These are phyloP conservation scores for Steatocranus sp. DNA, from an alignment of 2,797 vertebrate genomes.

Conservation along the genomic window DNA sequence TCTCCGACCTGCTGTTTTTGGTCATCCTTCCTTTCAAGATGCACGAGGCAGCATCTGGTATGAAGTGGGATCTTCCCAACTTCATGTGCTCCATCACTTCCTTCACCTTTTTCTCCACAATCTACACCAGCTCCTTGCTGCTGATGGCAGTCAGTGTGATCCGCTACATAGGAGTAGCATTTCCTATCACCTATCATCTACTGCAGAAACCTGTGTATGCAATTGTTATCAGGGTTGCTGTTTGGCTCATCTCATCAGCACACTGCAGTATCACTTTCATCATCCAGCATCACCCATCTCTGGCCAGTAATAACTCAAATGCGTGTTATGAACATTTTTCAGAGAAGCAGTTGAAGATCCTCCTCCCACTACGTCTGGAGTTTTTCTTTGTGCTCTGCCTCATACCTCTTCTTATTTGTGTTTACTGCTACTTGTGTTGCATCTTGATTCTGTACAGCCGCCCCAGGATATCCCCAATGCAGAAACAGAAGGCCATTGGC, in stretches of 20 bases:
- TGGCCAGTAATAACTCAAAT: not conserved
- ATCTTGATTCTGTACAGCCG: slow-evolving; percentile 71
- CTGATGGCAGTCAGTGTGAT: slow-evolving; percentile 80
- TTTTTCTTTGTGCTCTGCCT: slow-evolving; percentile 75
- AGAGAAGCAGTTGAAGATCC: not conserved
- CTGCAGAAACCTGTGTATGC: slow-evolving; percentile 47
- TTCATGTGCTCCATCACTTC: not conserved
- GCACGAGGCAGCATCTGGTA: not conserved
- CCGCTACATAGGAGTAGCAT: slow-evolving; percentile 76
- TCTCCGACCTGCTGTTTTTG: not conserved
- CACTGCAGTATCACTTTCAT: slow-evolving; percentile 66
- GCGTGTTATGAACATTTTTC: slow-evolving; percentile 73
- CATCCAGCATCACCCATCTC: not conserved
- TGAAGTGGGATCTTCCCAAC: accelerated
- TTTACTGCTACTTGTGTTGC: slow-evolving; percentile 75
- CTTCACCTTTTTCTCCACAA: not conserved
- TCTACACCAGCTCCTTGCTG: slow-evolving; percentile 30
- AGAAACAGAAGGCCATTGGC: slow-evolving; percentile 77
- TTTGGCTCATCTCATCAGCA: slow-evolving; percentile 52
- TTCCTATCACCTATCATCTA: slow-evolving; percentile 71
- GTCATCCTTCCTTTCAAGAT: not conserved
- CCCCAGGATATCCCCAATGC: slow-evolving; percentile 60
- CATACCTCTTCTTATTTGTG: slow-evolving; percentile 68
- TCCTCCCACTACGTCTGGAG: slow-evolving; percentile 74
- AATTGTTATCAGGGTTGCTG: not conserved